Evolutionary conservation across 2,797 vertebrate genomes (phyloP).

Genomic region (Vireo griseus): DNA sequence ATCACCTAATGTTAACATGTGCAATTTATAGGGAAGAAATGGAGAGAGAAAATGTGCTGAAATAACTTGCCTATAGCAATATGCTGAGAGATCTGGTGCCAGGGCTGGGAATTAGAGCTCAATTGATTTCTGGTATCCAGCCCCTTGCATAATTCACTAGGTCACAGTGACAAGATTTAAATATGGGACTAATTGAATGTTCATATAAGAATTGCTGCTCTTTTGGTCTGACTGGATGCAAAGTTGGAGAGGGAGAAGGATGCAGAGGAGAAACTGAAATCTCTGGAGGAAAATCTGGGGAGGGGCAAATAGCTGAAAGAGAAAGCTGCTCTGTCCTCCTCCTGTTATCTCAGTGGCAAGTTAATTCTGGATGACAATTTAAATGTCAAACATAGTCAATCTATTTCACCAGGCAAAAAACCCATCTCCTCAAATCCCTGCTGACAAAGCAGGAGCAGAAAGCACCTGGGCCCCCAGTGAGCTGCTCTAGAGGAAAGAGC

Average conservation of each 20-base stretch:
- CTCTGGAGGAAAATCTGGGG: background rate
- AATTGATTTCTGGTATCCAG: constrained; percentile 33
- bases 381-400: background rate
- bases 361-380: constrained; percentile 23
- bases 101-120: constrained; percentile 45
- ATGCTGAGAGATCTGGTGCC: background rate
- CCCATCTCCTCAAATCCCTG: background rate
- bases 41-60: background rate
- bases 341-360: background rate
- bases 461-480: background rate
- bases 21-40: background rate
- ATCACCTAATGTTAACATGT: constrained; percentile 12
- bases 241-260: background rate
- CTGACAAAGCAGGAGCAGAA: background rate
- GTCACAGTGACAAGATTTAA: constrained; percentile 38
- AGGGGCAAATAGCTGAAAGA: background rate
- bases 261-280: background rate
- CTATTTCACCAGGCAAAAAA: background rate
- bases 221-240: background rate
- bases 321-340: background rate
- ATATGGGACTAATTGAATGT: constrained; percentile 33
- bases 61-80: constrained; percentile 24
- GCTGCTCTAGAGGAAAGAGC: background rate
- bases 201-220: constrained; percentile 1
- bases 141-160: constrained; percentile 43